Evolutionary conservation across 2,797 vertebrate species (phyloP).

Genomic region (Masticophis lateralis): DNA sequence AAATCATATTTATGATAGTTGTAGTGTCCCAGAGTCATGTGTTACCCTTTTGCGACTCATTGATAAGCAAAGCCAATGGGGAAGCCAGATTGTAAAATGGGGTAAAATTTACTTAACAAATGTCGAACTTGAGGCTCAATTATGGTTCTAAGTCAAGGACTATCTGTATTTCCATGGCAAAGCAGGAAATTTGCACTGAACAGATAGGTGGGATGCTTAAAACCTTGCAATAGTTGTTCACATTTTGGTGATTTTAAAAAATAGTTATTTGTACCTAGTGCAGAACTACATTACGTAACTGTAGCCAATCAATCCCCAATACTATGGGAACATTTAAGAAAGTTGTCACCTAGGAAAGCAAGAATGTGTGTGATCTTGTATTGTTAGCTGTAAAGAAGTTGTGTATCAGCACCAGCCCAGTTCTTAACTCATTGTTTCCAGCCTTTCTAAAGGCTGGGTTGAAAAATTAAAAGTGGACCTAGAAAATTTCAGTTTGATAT

Average conservation of each 20-base stretch:
- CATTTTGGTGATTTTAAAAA: neutral
- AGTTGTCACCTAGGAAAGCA: neutral
- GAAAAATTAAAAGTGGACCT: neutral
- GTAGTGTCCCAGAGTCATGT: too few species aligned
- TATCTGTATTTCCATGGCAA: neutral
- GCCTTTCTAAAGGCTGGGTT: neutral
- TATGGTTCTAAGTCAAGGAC: too few species aligned
- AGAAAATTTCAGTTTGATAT: neutral
- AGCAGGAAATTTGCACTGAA: neutral
- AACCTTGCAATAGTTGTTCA: neutral
- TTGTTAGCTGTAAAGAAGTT: neutral
- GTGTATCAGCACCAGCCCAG: neutral
- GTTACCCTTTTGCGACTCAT: too few species aligned
- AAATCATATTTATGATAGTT: too few species aligned
- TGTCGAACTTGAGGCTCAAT: too few species aligned
- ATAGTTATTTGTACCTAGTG: neutral
- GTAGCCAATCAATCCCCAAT: neutral
- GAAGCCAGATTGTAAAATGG: too few species aligned
- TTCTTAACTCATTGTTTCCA: neutral
- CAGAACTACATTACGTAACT: neutral
- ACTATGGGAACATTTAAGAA: neutral
- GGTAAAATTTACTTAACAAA: too few species aligned
- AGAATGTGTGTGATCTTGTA: neutral
- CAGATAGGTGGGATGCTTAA: neutral
- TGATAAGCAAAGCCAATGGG: too few species aligned